A percentile compares a stretch with the other conserved stretches of the same genome.
Conservation (phyloP, 2,113 vertebrate genomes). For the Hyperopisus bebe region DNA sequence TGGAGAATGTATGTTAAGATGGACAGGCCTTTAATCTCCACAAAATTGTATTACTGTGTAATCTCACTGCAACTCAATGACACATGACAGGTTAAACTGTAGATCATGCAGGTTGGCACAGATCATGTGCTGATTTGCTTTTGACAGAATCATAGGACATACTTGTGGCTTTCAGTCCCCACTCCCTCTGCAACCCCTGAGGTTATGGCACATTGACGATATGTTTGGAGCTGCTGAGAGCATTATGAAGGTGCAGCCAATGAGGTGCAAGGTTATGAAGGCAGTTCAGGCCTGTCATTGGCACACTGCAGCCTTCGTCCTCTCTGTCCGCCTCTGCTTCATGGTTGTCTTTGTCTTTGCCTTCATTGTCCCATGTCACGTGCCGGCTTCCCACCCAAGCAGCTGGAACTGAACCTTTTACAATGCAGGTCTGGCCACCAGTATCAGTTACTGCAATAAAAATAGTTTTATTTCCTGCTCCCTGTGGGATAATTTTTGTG, state of each 20-base stretch:
- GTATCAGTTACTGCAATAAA: not conserved
- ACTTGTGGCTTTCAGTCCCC: not conserved
- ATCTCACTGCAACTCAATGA: not conserved
- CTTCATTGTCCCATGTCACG: constrained; percentile 85
- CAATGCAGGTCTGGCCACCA: constrained; percentile 57
- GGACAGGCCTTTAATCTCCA: not conserved
- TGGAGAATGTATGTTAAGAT: not conserved
- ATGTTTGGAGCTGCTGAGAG: constrained; percentile 63
- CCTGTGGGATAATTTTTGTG: not conserved
- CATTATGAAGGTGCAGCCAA: constrained; percentile 67
- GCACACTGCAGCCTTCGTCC: constrained; percentile 75
- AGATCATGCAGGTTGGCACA: not conserved
- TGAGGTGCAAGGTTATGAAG: constrained; percentile 62
- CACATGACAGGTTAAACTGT: not conserved
- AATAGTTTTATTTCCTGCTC: not conserved
- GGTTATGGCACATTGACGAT: constrained; percentile 34
- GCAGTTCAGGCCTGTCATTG: constrained; percentile 64
- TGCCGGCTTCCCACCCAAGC: constrained; percentile 62
- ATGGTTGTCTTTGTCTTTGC: constrained; percentile 83
- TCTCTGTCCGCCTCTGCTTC: constrained; percentile 78
- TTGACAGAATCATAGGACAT: not conserved
- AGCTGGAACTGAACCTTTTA: constrained; percentile 65
- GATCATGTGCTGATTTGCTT: not conserved
- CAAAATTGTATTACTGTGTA: not conserved
- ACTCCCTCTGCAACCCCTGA: not conserved